Conservation (phyloP, 2,797 vertebrate genomes). For the Mormyrus proboscirostris region DNA sequence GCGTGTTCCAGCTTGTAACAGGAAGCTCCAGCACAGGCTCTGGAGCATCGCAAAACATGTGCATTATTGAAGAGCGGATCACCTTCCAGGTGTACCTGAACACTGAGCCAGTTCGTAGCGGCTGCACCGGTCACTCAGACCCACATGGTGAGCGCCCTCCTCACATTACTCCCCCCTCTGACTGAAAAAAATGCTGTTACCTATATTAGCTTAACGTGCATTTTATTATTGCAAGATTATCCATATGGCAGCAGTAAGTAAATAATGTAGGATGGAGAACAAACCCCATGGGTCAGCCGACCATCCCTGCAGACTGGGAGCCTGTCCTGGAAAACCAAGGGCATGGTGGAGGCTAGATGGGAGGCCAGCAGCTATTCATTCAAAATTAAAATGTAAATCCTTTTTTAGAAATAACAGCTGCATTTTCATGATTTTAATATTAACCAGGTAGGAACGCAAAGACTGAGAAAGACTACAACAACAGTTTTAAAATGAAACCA, state of each 20-base stretch:
- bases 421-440: not conserved
- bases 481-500: not conserved
- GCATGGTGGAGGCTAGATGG: not conserved
- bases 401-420: not conserved
- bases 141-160: not conserved
- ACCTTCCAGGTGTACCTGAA: constrained; percentile 29
- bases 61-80: constrained; percentile 52
- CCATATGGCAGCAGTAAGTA: not conserved
- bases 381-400: not conserved
- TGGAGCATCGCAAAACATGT: constrained; percentile 38
- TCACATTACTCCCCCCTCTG: not conserved
- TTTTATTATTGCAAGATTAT: not conserved
- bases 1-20: constrained; percentile 42
- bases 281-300: not conserved
- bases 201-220: not conserved
- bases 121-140: not conserved
- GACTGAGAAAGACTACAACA: not conserved
- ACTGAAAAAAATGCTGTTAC: not conserved
- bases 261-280: not conserved
- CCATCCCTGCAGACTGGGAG: not conserved
- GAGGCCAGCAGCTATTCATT: not conserved
- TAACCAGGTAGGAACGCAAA: not conserved
- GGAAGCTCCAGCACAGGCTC: constrained; percentile 39
- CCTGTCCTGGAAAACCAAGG: not conserved
- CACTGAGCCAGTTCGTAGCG: constrained; percentile 23